Base-by-base conservation (phyloP, 2,797 vertebrate species). In the Threskiornis aethiopicus region DNA sequence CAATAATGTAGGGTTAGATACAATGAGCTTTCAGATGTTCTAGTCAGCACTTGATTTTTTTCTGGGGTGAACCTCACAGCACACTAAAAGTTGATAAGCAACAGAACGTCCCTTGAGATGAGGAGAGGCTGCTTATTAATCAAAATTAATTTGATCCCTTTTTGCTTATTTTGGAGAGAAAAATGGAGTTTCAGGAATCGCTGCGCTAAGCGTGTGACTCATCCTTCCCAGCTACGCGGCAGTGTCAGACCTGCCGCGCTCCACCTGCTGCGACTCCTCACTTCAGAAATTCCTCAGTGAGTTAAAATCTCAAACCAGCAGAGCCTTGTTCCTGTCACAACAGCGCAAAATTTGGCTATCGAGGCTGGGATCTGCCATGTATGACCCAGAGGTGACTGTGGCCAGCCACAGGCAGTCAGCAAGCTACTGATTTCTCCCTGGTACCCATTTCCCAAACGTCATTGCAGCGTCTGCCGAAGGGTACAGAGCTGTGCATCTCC, bases 181-280 rank as follows among this genome's bases (percentile, higher is more conserved):
- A 19, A 9, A 41, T 41, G 41, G 41, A 41, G 28, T 61, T 69
- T 59, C 25, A 15, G 47, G 47, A 47, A 76, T 35, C 5, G 4
- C n/a, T 47, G n/a, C 2, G 1, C 22, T 39, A 16, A 54, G n/a
- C 5, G 1, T 1, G 2, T 29, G n/a, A n/a, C 51, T 80, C 20
- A 17, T 46, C 41, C 39, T 41, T 52, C 52, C 25, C 54, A 11
- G 61, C 35, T 22, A 26, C 2, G 0, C 4, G 5, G n/a, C 57
- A 31, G 31, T 12, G 19, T 20, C 69, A 54, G 70, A 37, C 31
- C 51, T 21, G 57, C 17, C 2, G 7, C 5, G 2, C 51, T 55
- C 35, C 26, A 31, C 29, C 39, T 18, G 41, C 49, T 21, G 33
- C 6, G 3, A 52, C 21, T 17, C 20, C 31, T 8, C 4, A 1